A percentile compares a stretch with the other conserved stretches of the same genome.
Evolutionary conservation across 2,797 vertebrate species (phyloP).

Genomic region (Falco naumanni): DNA sequence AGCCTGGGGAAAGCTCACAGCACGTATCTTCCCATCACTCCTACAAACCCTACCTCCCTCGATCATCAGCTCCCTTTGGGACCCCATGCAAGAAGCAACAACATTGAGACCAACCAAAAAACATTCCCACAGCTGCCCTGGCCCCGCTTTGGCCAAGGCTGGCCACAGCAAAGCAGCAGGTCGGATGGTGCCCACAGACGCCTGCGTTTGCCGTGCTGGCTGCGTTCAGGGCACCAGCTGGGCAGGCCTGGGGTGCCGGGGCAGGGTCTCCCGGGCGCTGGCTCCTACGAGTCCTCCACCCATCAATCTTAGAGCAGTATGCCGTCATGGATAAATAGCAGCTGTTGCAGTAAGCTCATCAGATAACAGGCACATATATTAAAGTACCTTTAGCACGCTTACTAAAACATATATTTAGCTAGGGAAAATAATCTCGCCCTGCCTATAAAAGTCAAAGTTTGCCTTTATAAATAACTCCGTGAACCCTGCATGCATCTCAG

Average conservation of each 20-base stretch:
- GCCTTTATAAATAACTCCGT: conserved; percentile 65
- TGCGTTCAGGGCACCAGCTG: background rate
- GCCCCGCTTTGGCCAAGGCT: background rate
- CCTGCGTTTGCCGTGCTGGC: background rate
- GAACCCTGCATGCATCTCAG: background rate
- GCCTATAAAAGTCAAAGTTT: conserved; percentile 67
- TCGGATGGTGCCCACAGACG: background rate
- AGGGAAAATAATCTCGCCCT: conserved; percentile 61
- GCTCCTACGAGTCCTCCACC: conserved; percentile 32
- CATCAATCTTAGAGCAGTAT: conserved; percentile 55
- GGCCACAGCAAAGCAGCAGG: background rate
- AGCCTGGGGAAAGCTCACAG: background rate
- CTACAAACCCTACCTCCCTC: background rate
- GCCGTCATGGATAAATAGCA: conserved; percentile 59
- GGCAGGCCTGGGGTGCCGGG: background rate
- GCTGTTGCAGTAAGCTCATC: conserved; percentile 67
- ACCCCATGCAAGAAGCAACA: background rate
- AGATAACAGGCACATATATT: conserved; percentile 62
- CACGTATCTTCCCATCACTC: background rate
- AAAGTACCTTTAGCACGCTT: conserved; percentile 58
- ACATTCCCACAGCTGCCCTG: rapidly evolving
- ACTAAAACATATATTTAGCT: conserved; percentile 70
- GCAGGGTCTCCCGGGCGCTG: conserved; percentile 9
- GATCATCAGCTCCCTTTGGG: background rate
- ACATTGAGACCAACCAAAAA: background rate